Percentiles rank a stretch among this genome's conserved stretches.
phyloP scores from a whole-genome alignment of 2,888 invertebrate genomes.

The Lithophane socia region DNA sequence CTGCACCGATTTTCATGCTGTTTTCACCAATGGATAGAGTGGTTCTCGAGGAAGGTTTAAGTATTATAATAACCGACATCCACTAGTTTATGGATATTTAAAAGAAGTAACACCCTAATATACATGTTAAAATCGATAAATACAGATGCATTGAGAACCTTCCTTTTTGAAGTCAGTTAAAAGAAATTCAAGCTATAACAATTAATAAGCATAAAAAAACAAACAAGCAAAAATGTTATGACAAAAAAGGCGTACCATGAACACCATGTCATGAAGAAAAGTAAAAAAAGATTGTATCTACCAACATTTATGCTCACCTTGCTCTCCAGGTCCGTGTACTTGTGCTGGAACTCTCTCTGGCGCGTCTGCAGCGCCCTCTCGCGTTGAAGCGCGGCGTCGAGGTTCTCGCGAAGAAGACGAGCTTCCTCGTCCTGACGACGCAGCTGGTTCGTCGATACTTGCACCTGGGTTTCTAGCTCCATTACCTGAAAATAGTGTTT shows the following conservation, averaged over 20 bases:
- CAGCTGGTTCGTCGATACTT: slow-evolving; percentile 96
- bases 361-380: slow-evolving; percentile 94
- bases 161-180: neutral
- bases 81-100: slow-evolving; percentile 3
- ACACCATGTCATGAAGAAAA: slow-evolving; percentile 44
- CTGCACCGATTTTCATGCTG: too few relatives aligned
- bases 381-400: slow-evolving; percentile 93
- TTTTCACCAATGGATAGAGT: too few relatives aligned
- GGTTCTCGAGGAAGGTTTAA: too few relatives aligned
- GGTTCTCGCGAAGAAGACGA: slow-evolving; percentile 94
- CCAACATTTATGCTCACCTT: slow-evolving; percentile 77
- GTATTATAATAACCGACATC: too few relatives aligned
- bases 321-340: slow-evolving; percentile 91
- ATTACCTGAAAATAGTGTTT: slow-evolving; percentile 89
- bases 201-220: slow-evolving; percentile 37
- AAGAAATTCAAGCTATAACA: slow-evolving; percentile 2
- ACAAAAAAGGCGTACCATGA: slow-evolving; percentile 26
- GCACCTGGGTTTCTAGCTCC: slow-evolving; percentile 99
- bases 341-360: slow-evolving; percentile 95
- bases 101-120: neutral
- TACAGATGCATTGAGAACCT: neutral
- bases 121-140: neutral
- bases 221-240: slow-evolving; percentile 21
- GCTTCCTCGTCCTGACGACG: slow-evolving; percentile 98
- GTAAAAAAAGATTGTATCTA: slow-evolving; percentile 33